Base-by-base conservation (phyloP, 2,888 invertebrate genomes). In the Nemoura dubitans region DNA sequence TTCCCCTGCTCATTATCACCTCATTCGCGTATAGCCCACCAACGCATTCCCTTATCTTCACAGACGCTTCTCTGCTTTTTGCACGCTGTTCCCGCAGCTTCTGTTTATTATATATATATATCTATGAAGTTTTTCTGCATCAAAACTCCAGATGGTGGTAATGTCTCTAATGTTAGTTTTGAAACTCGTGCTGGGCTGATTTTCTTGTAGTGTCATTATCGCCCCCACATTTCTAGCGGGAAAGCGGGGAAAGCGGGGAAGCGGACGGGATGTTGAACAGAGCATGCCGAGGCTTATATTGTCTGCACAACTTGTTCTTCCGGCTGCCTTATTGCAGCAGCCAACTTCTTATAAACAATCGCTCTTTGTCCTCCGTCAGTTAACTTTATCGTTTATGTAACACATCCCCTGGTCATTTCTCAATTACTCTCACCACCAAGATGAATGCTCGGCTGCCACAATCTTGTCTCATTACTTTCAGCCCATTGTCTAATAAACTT, bases 131-230 rank as follows among this genome's bases (percentile, higher is more conserved):
- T 82, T 82, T 82, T 82, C 82, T 78, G 29, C 82, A 36, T 29
- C 30, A 82, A 26, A 28, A 43, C 83, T 83, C 83, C 83, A 83
- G 83, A 83, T 83, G 83, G 30, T 83, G 83, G 83, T 83, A 83
- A 83, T 82, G 78, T 78, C 78, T 78, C 78, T 78, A 78, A 78
- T 81, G 83, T 42, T 83, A 83, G 83, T 83, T 83, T 83, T 42
- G 43, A 42, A 82, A 83, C 83, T 83, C 59, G 82, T 83, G 81
- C 81, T 30, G 29, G 28, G 78, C 78, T 83, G 83, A 59, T 83
- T 83, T 78, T 83, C 83, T 83, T 83, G 83, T 83, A 43, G 83
- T 27, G 59, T 25, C 83, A 43, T 83, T 83, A 83, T 83, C 83
- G n/a, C 10, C 21, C 7, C 0, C 43, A 27, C 42, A 28, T 82